phyloP scores from a whole-genome alignment of 1,140 invertebrate genomes.

The Zaprionus vittiger region DNA sequence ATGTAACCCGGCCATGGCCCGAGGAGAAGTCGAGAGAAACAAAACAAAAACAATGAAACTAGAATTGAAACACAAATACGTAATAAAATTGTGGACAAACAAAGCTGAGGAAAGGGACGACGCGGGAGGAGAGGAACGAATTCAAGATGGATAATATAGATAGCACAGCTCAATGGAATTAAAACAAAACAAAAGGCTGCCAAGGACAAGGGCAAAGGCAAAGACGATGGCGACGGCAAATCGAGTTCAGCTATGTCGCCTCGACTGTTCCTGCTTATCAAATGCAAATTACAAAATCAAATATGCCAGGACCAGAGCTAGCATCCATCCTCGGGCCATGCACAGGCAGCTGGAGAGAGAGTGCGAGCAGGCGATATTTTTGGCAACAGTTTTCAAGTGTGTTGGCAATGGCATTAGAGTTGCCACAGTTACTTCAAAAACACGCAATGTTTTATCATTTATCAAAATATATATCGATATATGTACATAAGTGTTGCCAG shows the following conservation, averaged over 20 bases:
- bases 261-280: conserved; percentile 61
- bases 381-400: conserved; percentile 28
- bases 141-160: conserved; percentile 58
- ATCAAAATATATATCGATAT: not conserved
- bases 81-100: conserved; percentile 52
- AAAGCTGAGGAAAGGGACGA: conserved; percentile 9
- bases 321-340: conserved; percentile 17
- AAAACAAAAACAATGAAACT: conserved; percentile 28
- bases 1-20: conserved; percentile 33
- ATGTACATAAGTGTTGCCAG: no score
- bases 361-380: conserved; percentile 30
- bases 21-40: conserved; percentile 20
- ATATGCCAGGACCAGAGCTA: conserved; percentile 58
- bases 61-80: conserved; percentile 46
- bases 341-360: conserved; percentile 10
- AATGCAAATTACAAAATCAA: conserved; percentile 79
- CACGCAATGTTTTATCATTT: not conserved
- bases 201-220: conserved; percentile 35
- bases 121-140: conserved; percentile 4
- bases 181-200: conserved; percentile 74
- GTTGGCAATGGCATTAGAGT: not conserved
- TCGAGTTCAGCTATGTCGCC: conserved; percentile 41
- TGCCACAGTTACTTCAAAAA: not conserved
- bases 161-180: conserved; percentile 69
- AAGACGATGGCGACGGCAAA: conserved; percentile 14